Percentiles rank a stretch among this genome's conserved stretches.
These are phyloP conservation scores for Idris sp. DNA, from an alignment of 1,140 invertebrate species.

Conservation along the genomic window DNA sequence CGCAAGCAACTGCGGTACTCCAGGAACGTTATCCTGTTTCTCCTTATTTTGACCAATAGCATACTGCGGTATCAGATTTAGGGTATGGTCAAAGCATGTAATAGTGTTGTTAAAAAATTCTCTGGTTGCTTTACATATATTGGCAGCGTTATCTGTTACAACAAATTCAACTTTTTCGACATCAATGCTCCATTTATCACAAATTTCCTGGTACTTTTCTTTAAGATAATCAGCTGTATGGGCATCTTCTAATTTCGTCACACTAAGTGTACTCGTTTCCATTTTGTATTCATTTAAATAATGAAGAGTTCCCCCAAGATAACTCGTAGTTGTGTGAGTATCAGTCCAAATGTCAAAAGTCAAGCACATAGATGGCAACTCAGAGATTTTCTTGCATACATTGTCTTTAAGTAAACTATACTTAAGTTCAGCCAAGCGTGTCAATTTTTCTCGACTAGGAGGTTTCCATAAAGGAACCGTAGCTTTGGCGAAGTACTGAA, in stretches of 20 bases:
- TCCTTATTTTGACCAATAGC: constrained; percentile 7
- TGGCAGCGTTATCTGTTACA: constrained; percentile 29
- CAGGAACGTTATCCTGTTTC: too few relatives aligned
- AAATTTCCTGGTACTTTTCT: constrained; percentile 8
- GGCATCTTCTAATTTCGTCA: constrained; percentile 3
- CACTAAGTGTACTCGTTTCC: constrained; percentile 15
- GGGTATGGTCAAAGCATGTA: constrained; percentile 19
- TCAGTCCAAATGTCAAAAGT: constrained; percentile 36
- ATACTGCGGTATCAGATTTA: too few relatives aligned
- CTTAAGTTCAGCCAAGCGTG: too few relatives aligned
- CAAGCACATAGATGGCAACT: constrained; percentile 2
- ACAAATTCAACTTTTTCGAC: background rate
- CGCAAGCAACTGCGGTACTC: background rate
- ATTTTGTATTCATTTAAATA: constrained; percentile 14
- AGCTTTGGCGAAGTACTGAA: constrained; percentile 7
- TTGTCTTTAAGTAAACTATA: background rate
- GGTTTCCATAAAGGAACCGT: too few relatives aligned
- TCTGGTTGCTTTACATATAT: constrained; percentile 28
- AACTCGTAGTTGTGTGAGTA: too few relatives aligned
- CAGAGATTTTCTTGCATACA: background rate
- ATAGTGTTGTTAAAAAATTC: too few relatives aligned
- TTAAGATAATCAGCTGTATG: constrained; percentile 13
- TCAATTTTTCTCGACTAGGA: too few relatives aligned
- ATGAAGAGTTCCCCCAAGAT: constrained; percentile 19
- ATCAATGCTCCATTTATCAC: constrained; percentile 17